Percentiles rank a stretch among this genome's conserved stretches.
These are phyloP conservation scores for Coreoperca whiteheadi DNA, from an alignment of 2,113 vertebrate genomes.

Conservation along the genomic window DNA sequence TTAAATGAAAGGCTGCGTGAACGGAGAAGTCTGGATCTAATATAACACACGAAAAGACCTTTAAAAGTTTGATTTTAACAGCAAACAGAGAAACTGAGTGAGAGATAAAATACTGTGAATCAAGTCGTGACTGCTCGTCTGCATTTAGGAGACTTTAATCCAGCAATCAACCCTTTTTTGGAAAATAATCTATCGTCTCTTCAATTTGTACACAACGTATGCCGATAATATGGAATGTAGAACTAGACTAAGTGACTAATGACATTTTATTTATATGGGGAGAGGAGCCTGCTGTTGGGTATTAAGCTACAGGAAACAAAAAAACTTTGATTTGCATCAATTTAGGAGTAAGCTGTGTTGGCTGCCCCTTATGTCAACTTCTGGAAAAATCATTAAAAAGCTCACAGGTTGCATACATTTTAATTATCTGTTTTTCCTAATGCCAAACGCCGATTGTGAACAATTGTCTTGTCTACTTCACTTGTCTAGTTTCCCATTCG, in stretches of 20 bases:
- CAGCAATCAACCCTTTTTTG: not conserved
- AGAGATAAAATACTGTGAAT: not conserved
- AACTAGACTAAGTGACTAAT: not conserved
- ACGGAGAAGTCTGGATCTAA: conserved; percentile 15
- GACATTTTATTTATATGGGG: not conserved
- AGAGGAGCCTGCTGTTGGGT: not conserved
- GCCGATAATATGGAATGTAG: not conserved
- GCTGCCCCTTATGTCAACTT: not conserved
- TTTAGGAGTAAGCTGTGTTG: not conserved
- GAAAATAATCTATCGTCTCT: not conserved
- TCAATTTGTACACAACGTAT: not conserved
- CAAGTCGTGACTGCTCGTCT: not conserved
- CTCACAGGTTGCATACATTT: not conserved
- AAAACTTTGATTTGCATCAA: not conserved
- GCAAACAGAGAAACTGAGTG: not conserved
- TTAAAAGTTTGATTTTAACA: conserved; percentile 1
- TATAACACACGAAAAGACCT: not conserved
- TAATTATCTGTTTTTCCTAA: not conserved
- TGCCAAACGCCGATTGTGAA: not conserved
- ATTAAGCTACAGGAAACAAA: not conserved
- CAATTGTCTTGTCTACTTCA: not conserved
- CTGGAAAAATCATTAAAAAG: not conserved
- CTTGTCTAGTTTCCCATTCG: not conserved
- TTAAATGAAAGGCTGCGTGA: conserved; percentile 18
- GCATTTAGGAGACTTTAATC: not conserved